Percentiles rank a stretch among this genome's conserved stretches.
phyloP scores from a whole-genome alignment of 1,140 invertebrate species.

The Euschistus heros region DNA sequence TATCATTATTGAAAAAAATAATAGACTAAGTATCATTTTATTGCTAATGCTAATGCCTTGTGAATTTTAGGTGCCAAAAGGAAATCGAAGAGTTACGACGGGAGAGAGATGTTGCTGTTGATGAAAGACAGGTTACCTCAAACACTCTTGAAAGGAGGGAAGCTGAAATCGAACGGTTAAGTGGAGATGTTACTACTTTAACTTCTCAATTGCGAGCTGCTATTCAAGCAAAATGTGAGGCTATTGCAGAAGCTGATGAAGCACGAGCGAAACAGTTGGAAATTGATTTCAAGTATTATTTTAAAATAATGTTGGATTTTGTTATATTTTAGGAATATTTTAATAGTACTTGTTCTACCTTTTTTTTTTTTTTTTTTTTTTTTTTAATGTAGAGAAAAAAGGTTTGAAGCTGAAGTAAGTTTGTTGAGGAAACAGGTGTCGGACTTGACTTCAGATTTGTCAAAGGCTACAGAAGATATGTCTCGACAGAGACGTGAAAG shows the following conservation, averaged over 20 bases:
- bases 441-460: slow-evolving; percentile 61
- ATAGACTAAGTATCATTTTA: no score
- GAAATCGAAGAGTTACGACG: slow-evolving; percentile 42
- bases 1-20: no score
- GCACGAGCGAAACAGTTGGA: slow-evolving; percentile 63
- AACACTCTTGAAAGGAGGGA: slow-evolving; percentile 56
- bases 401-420: slow-evolving; percentile 66
- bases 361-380: slow-evolving; percentile 6
- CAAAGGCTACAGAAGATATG: slow-evolving; percentile 61
- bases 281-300: slow-evolving; percentile 51
- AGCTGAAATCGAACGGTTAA: slow-evolving; percentile 54
- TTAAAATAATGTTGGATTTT: background rate
- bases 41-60: no score
- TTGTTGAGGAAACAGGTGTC: slow-evolving; percentile 65
- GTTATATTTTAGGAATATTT: background rate
- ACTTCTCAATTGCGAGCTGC: slow-evolving; percentile 54
- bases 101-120: slow-evolving; percentile 50
- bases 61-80: slow-evolving; percentile 37
- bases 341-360: background rate
- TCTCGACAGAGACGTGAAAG: slow-evolving; percentile 62
- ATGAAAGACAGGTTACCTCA: slow-evolving; percentile 58
- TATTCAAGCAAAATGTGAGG: slow-evolving; percentile 69
- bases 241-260: slow-evolving; percentile 66
- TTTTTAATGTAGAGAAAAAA: slow-evolving; percentile 47
- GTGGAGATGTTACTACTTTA: slow-evolving; percentile 46